Conservation (phyloP, 2,113 vertebrate genomes). For the Leucopsar rothschildi region DNA sequence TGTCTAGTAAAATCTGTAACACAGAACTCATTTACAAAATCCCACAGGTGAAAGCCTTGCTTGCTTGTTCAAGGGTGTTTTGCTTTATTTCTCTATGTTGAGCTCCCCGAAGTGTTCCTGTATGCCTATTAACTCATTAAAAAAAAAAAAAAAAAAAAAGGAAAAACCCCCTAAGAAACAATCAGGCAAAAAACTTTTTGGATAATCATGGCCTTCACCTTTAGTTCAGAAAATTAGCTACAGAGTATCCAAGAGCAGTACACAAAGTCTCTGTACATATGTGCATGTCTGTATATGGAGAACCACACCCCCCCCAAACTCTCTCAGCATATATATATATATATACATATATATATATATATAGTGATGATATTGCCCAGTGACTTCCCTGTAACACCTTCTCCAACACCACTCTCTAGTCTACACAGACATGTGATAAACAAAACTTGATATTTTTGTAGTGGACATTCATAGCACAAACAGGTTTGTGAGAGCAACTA, state of each 20-base stretch:
- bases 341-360: too few species aligned
- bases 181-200: neutral
- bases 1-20: neutral
- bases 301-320: rapidly evolving
- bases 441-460: rapidly evolving
- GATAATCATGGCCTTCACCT: neutral
- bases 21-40: neutral
- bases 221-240: neutral
- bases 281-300: rapidly evolving
- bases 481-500: neutral
- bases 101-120: neutral
- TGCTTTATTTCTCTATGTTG: neutral
- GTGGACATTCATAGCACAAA: neutral
- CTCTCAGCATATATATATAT: too few species aligned
- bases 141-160: neutral
- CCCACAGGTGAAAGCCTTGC: neutral
- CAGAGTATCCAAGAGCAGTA: neutral
- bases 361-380: neutral
- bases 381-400: neutral
- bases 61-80: neutral
- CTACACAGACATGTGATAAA: neutral
- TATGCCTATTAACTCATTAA: neutral
- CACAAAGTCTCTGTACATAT: neutral
- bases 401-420: neutral
- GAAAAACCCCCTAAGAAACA: rapidly evolving